A percentile compares a stretch with the other conserved stretches of the same genome.
Conservation (phyloP, 2,888 invertebrate genomes). For the Dugesia japonica region DNA sequence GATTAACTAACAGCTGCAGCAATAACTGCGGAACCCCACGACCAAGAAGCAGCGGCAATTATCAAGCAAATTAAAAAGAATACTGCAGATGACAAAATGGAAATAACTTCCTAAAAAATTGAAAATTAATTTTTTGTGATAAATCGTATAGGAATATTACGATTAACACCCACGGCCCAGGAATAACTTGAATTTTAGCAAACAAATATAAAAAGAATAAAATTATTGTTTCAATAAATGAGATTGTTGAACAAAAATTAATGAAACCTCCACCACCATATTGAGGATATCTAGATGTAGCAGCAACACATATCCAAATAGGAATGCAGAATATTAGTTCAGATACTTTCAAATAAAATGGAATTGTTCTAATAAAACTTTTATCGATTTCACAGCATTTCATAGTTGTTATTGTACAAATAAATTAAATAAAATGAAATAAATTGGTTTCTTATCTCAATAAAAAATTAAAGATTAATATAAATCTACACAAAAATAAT, state of each 20-base stretch:
- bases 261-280: not conserved
- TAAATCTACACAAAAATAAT: no score
- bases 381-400: not conserved
- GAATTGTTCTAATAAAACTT: not conserved
- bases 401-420: no score
- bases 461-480: no score
- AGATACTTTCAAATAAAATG: not conserved
- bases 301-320: not conserved
- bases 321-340: not conserved
- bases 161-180: not conserved
- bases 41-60: not conserved
- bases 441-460: no score
- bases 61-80: not conserved
- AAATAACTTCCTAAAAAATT: not conserved
- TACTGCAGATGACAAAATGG: not conserved
- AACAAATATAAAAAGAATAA: not conserved
- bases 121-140: not conserved
- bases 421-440: no score
- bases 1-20: not conserved
- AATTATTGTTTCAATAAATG: not conserved
- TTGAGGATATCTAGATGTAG: not conserved
- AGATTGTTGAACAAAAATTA: not conserved
- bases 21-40: not conserved
- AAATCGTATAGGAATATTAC: not conserved
- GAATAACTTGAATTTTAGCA: not conserved